A percentile compares a stretch with the other conserved stretches of the same genome.
These are phyloP conservation scores for Hirundichthys speculiger DNA, from an alignment of 2,113 vertebrate genomes.

Conservation along the genomic window DNA sequence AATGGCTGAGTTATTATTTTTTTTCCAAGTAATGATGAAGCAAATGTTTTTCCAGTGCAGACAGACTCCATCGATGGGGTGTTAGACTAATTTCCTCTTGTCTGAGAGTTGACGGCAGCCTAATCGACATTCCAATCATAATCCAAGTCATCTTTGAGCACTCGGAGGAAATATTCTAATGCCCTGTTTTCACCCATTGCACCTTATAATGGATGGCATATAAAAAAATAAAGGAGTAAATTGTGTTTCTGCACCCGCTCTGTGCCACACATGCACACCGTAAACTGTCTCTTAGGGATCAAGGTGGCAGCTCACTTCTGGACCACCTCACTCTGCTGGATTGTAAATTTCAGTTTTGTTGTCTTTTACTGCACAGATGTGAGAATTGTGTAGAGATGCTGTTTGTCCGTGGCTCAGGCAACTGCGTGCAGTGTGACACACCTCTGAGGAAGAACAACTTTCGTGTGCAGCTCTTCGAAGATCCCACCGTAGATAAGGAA, in stretches of 20 bases:
- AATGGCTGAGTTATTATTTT: slow-evolving; percentile 64
- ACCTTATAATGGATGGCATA: slow-evolving; percentile 42
- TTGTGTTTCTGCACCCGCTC: slow-evolving; percentile 11
- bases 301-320: slow-evolving; percentile 6
- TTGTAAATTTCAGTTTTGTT: background rate
- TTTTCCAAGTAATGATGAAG: slow-evolving; percentile 67
- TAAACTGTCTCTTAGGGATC: background rate
- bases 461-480: slow-evolving; percentile 96
- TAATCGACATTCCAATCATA: slow-evolving; percentile 69
- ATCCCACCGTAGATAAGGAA: slow-evolving; percentile 95
- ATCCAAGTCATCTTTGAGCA: slow-evolving; percentile 61
- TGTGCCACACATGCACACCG: background rate
- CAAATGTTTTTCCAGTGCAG: slow-evolving; percentile 67
- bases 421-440: slow-evolving; percentile 94
- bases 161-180: slow-evolving; percentile 62
- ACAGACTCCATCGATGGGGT: slow-evolving; percentile 64
- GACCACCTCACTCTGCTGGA: slow-evolving; percentile 16
- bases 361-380: slow-evolving; percentile 79
- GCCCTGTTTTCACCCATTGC: slow-evolving; percentile 56
- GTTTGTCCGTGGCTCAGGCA: slow-evolving; percentile 95
- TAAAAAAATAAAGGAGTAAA: slow-evolving; percentile 39
- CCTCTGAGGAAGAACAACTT: slow-evolving; percentile 96
- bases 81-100: slow-evolving; percentile 71
- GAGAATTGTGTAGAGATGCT: slow-evolving; percentile 98
- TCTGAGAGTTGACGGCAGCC: slow-evolving; percentile 57